phyloP scores from a whole-genome alignment of 2,113 vertebrate species.

The Chloebia gouldiae region DNA sequence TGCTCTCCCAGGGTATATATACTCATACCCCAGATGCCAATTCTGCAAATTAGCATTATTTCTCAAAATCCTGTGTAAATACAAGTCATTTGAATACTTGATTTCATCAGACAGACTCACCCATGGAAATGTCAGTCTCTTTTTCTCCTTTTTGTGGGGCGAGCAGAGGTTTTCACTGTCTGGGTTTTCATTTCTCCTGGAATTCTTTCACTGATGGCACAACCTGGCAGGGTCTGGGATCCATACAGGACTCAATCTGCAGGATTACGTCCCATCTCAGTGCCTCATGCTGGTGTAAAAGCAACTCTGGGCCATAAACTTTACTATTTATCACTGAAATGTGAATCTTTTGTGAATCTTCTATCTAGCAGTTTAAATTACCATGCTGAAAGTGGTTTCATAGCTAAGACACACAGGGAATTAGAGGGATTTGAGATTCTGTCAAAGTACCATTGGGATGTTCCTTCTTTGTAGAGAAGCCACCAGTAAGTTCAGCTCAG shows the following conservation, averaged over 20 bases:
- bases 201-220: slow-evolving; percentile 11
- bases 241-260: slow-evolving; percentile 1
- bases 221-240: neutral
- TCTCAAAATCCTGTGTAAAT: slow-evolving; percentile 70
- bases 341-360: neutral
- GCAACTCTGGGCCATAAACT: neutral
- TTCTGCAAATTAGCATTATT: slow-evolving; percentile 72
- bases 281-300: neutral
- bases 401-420: neutral
- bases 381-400: neutral
- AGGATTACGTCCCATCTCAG: neutral
- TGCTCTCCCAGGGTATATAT: slow-evolving; percentile 64
- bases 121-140: slow-evolving; percentile 31
- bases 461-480: neutral
- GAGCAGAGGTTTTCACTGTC: slow-evolving; percentile 51
- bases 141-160: slow-evolving; percentile 23
- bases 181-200: slow-evolving; percentile 45
- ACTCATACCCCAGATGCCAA: slow-evolving; percentile 57
- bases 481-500: neutral
- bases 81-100: slow-evolving; percentile 63
- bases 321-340: neutral
- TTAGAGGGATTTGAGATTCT: neutral
- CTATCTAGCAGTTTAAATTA: neutral
- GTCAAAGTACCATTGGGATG: neutral
- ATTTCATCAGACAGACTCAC: slow-evolving; percentile 40